Base-by-base conservation (phyloP, 2,888 invertebrate species). In the Ophioninae sp. region DNA sequence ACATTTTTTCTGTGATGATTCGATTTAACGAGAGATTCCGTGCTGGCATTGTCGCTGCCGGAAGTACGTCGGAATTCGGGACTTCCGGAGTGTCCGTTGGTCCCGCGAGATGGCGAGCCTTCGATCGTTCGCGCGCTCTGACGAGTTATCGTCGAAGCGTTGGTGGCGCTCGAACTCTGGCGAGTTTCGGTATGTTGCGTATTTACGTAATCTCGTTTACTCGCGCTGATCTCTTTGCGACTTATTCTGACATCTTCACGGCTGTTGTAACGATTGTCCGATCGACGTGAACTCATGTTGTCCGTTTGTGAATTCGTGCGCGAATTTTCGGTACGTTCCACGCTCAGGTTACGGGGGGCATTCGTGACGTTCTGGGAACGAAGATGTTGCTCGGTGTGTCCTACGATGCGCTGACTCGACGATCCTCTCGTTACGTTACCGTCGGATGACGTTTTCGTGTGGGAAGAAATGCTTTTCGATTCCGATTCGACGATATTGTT, bases 1-100 rank as follows among this genome's bases (percentile, higher is more conserved):
- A 96, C 95, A 84, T 95, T 97, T 89, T 96, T 95, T 64, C 96
- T 94, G 89, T 97, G 97, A 90, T 96, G 96, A 85, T 85, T 87
- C 8, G 87, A 87, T 68, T 91, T 91, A 0, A 86, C 51, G 0
- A 78, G 61, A 0, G 90, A 87, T 51, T 90, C 88, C 5, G 85
- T 51, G 6, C 87, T 87, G 17, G 85, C 84, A 1, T 85, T 86
- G 17, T 88, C 88, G 0, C 67, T 39, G 13, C 37, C 79, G 91
- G 95, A 94, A 0, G 94, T 94, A 87, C 93, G 93, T 86, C 94
- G 93, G 86, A 95, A 94, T 87, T 95, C 95, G 2, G 93, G 92
- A 85, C 94, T 95, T 30, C 93, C 94, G 85, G 93, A 93, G 58
- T 94, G 94, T 22, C 84, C 85, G 23, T 86, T 89, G 0, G 85